Evolutionary conservation across 2,113 vertebrate species (phyloP), one percentile per base, ranked within the genome.

Genomic region (Rhinolophus sinicus): DNA sequence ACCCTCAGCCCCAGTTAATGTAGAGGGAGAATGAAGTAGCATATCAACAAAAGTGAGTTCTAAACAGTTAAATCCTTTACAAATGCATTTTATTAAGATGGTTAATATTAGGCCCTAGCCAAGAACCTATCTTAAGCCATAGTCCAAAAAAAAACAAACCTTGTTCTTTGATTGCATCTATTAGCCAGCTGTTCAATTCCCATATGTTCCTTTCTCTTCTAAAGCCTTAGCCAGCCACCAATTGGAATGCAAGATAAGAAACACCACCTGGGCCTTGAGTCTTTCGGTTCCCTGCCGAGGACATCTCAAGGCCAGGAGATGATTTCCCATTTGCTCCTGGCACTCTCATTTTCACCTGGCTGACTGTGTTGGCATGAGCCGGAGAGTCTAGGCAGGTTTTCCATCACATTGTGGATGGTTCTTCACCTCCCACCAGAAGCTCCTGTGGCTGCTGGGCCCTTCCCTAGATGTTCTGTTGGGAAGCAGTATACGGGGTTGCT

Each of bases 241-340:
- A 82, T 35, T 96, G 95, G 97, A 97, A 92, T 60, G 14, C 5
- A 3, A 89, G 95, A 89, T 89, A 38, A 93, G 94, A 97, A 97
- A 92, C 82, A 96, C 97, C 92, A 92, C 96, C 95, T 97, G 97
- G 62, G 82, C 70, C 65, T 77, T 6, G 0, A 83, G 92, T 93
- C 89, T 95, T 95, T 75, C 93, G 0, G 62, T 93, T 93, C 77
- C 88, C 88, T 88, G 95, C 90, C 92, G 81, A 76, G 92, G 85
- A 95, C 38, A 22, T 56, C 93, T 97, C 3, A 24, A 75, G 82
- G 54, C 96, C 5, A 0, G 50, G 85, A 75, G 81, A 95, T 76
- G 88, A 64, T 87, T 88, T 94, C 56, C 91, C 33, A 13, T 62
- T 44, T 88, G 80, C 96, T 96, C 21, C 93, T 93, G 96, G 96